Percentiles rank a stretch among this genome's conserved stretches.
Conservation (phyloP, 1,140 invertebrate genomes). For the Drosophila pachea region DNA sequence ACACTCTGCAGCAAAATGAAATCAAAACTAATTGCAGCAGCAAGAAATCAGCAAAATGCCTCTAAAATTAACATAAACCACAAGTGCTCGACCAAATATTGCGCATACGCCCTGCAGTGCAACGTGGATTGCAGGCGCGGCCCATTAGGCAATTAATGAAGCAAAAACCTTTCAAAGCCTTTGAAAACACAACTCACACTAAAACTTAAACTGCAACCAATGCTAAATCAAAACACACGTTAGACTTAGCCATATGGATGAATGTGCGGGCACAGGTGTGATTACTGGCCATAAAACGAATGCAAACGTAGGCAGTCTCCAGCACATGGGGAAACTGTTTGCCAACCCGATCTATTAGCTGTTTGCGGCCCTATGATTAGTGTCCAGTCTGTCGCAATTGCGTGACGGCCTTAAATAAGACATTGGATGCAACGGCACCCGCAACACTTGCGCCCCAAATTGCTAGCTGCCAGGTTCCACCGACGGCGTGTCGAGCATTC, state of each 20-base stretch:
- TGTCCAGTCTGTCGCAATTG: conserved; percentile 47
- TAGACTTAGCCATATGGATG: conserved; percentile 29
- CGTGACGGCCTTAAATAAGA: conserved; percentile 59
- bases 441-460: conserved; percentile 19
- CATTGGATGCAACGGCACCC: conserved; percentile 40
- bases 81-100: conserved; percentile 27
- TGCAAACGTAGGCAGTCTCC: conserved; percentile 5
- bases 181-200: neutral
- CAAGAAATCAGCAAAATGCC: conserved; percentile 6
- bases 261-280: conserved; percentile 32
- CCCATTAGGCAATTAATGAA: conserved; percentile 74
- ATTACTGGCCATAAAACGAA: conserved; percentile 15
- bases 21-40: conserved; percentile 12
- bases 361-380: conserved; percentile 64
- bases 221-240: conserved; percentile 1
- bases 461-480: conserved; percentile 7
- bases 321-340: neutral
- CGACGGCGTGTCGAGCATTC: conserved; percentile 9
- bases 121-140: conserved; percentile 50
- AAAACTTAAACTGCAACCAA: neutral
- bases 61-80: conserved; percentile 17
- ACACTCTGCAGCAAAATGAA: conserved; percentile 27
- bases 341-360: conserved; percentile 53
- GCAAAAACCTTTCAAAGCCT: conserved; percentile 45
- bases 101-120: conserved; percentile 46